Evolutionary conservation across 2,888 invertebrate genomes (phyloP), one percentile per base, ranked within the genome.

Genomic region (Cantharis lateralis): DNA sequence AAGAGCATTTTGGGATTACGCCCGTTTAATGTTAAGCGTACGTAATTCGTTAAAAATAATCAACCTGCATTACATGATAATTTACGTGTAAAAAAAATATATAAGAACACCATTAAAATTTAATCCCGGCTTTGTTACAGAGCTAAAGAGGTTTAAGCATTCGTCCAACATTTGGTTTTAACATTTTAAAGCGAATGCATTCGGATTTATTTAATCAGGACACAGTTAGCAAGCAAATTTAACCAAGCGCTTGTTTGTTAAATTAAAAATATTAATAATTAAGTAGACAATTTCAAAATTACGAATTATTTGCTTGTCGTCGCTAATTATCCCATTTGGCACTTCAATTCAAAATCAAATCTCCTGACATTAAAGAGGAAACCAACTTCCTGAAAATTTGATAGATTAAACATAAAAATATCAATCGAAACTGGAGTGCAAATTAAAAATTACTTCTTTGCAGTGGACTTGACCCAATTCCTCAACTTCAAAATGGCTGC

Each of bases 131-230:
- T 74, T 74, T 74, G 69, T 74, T 74, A 24, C 26, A 70, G 28
- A 26, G 69, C 69, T 62, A 70, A 70, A 74, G 70, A 70, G 74
- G 66, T 70, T 74, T 74, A 66, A 74, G 63, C 74, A 15, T 70
- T 63, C 74, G 74, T 69, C 73, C 73, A 68, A 61, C 62, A 62
- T 73, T 73, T 73, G 68, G 68, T 62, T 69, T 74, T 69, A 48
- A n/a, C 48, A 7, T 48, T 48, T 48, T n/a, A 48, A 74, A 69
- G 69, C 48, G 70, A 69, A 69, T 74, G 70, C 74, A 74, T 66
- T 74, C 61, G 70, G 61, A 74, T 70, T 70, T 74, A 74, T 74
- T 70, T 74, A 74, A 74, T 74, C 69, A 70, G 64, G 16, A 15
- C 61, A 28, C 20, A 32, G 62, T 63, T 69, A 16, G 16, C 62